Percentiles rank a stretch among this genome's conserved stretches.
These are phyloP conservation scores for Natator depressus DNA, from an alignment of 2,113 vertebrate genomes.

Conservation along the genomic window DNA sequence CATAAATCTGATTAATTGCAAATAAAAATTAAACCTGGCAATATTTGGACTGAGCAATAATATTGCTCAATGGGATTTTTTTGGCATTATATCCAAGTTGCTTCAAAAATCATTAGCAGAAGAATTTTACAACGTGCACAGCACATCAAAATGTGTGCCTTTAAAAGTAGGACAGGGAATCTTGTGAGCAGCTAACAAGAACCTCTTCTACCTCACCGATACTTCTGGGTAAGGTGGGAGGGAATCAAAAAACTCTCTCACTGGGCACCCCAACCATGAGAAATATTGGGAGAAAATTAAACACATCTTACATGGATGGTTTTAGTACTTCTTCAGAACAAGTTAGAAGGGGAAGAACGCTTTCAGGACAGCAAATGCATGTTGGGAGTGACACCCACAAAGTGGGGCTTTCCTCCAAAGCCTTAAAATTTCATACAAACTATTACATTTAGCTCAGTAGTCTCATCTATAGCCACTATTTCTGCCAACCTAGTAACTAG, in stretches of 20 bases:
- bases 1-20: constrained; percentile 2
- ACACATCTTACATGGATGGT: neutral
- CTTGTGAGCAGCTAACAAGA: neutral
- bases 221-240: neutral
- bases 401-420: too few species aligned
- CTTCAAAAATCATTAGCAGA: constrained; percentile 57
- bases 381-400: neutral
- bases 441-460: neutral
- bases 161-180: neutral
- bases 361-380: neutral
- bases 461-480: neutral
- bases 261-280: neutral
- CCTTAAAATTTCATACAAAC: neutral
- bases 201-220: neutral
- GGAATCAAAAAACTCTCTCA: fast-evolving
- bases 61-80: constrained; percentile 50
- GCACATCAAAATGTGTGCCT: constrained; percentile 1
- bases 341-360: neutral
- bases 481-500: neutral
- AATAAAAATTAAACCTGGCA: constrained; percentile 19
- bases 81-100: neutral
- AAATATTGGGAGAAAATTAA: neutral
- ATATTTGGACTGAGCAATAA: constrained; percentile 2
- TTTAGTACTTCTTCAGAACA: neutral
- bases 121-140: neutral